Evolutionary conservation across 1,140 invertebrate species (phyloP).

Genomic region (Neodiprion virginianus): DNA sequence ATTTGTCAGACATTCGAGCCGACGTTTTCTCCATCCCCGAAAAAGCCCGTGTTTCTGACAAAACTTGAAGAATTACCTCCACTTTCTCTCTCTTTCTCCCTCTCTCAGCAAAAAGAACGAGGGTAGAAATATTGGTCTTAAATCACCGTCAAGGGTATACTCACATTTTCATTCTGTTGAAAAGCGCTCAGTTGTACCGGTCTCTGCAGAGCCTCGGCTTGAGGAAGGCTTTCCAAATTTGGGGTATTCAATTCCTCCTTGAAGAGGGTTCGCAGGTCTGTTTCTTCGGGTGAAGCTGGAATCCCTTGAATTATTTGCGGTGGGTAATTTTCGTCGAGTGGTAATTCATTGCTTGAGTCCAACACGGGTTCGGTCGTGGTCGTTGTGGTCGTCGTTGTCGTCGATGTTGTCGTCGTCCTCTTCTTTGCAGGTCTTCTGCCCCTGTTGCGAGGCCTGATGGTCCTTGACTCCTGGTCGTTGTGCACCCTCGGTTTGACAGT

Average conservation of each 20-base stretch:
- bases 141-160: background rate
- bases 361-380: constrained; percentile 37
- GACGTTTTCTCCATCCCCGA: too few species aligned
- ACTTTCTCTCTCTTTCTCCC: too few species aligned
- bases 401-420: constrained; percentile 35
- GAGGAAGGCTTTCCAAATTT: background rate
- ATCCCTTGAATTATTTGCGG: constrained; percentile 36
- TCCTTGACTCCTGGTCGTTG: constrained; percentile 35
- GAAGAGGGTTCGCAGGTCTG: constrained; percentile 32
- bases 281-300: background rate
- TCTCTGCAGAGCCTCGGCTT: constrained; percentile 2
- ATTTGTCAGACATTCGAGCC: too few species aligned
- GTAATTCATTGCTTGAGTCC: constrained; percentile 53
- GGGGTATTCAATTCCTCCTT: constrained; percentile 33
- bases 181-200: background rate
- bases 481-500: constrained; percentile 30
- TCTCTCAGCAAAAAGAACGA: too few species aligned
- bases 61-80: too few species aligned
- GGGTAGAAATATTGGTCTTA: too few species aligned
- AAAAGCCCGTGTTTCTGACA: too few species aligned
- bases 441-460: constrained; percentile 29
- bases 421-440: constrained; percentile 42
- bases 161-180: background rate
- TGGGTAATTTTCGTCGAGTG: constrained; percentile 55
- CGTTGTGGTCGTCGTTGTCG: constrained; percentile 36